phyloP scores from a whole-genome alignment of 1,140 invertebrate species.

The Hyposmocoma kahamanoa region DNA sequence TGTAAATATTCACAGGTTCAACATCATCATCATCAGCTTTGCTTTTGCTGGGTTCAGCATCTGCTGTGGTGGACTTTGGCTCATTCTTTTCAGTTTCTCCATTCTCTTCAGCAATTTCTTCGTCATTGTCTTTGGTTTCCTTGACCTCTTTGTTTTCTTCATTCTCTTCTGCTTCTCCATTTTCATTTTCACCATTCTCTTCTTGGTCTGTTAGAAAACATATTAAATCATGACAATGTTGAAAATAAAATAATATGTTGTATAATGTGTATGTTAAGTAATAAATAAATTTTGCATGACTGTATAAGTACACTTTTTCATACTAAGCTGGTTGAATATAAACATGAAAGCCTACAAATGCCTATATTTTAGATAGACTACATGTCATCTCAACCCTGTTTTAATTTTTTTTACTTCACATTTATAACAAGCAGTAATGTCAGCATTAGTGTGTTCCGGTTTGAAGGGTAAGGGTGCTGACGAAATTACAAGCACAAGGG shows the following conservation, averaged over 20 bases:
- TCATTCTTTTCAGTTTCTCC: conserved; percentile 35
- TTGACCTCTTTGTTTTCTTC: conserved; percentile 32
- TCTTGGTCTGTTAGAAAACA: conserved; percentile 26
- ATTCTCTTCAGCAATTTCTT: conserved; percentile 28
- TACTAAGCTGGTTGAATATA: not conserved
- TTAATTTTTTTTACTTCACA: no score
- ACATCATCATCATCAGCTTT: conserved; percentile 22
- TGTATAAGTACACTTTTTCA: not conserved
- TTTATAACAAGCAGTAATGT: conserved; percentile 12
- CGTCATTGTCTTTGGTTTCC: conserved; percentile 20
- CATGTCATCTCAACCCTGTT: no score
- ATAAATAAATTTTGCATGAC: not conserved
- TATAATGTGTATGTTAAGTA: not conserved
- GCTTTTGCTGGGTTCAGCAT: conserved; percentile 37
- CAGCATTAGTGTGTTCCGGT: no score
- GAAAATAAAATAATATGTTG: not conserved
- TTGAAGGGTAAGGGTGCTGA: no score
- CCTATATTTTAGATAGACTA: not conserved
- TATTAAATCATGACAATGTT: not conserved
- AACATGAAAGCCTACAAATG: not conserved
- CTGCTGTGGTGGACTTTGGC: conserved; percentile 40
- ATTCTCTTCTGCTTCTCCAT: conserved; percentile 24
- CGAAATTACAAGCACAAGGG: no score
- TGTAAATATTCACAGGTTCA: conserved; percentile 40
- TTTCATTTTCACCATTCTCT: conserved; percentile 37